Evolutionary conservation across 2,113 vertebrate species (phyloP).

Genomic region (Pelvicachromis taeniatus): DNA sequence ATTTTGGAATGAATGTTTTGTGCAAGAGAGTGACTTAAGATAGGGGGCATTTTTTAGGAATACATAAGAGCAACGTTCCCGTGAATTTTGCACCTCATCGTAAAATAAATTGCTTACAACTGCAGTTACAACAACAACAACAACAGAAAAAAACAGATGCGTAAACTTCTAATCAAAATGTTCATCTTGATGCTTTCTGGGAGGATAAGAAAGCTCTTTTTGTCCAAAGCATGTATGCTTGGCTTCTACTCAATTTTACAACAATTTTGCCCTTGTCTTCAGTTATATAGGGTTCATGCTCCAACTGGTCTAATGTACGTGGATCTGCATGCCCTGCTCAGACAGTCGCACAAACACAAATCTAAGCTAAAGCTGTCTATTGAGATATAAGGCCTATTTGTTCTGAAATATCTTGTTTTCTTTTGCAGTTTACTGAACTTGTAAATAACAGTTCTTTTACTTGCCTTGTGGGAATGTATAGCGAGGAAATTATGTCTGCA

Average conservation of each 20-base stretch:
- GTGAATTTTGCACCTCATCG: background rate
- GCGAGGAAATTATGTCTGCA: background rate
- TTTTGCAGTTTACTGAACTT: background rate
- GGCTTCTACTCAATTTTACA: conserved; percentile 60
- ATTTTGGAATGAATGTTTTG: background rate
- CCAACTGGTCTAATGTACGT: conserved; percentile 75
- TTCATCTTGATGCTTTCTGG: background rate
- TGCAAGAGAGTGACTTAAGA: background rate
- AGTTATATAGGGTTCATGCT: conserved; percentile 74
- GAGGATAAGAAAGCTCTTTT: background rate
- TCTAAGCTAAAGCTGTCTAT: background rate
- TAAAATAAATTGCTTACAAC: background rate
- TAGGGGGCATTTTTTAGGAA: background rate
- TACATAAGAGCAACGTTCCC: background rate
- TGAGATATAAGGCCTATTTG: background rate
- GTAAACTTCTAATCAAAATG: background rate
- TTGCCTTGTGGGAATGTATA: background rate
- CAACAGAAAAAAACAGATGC: background rate
- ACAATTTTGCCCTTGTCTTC: conserved; percentile 75
- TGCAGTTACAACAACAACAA: background rate
- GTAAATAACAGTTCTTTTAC: background rate
- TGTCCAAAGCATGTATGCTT: background rate
- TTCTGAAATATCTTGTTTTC: background rate
- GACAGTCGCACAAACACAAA: conserved; percentile 16
- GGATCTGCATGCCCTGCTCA: conserved; percentile 76